Evolutionary conservation across 1,140 invertebrate genomes (phyloP).

Genomic region (Cyphomyrmex costatus): DNA sequence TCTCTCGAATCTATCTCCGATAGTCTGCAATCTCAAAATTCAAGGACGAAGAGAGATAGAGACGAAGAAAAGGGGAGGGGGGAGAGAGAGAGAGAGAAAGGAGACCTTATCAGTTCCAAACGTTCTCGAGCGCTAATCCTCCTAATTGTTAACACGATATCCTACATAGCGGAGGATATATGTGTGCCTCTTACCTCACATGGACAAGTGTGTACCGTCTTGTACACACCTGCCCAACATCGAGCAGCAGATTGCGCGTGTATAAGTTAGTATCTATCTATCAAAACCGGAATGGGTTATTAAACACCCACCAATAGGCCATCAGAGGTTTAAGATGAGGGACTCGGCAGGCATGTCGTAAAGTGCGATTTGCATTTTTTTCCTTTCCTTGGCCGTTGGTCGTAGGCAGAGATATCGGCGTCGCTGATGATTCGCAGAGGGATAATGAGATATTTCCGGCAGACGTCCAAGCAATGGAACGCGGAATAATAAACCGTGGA

Average conservation of each 20-base stretch:
- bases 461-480: slow-evolving; percentile 3
- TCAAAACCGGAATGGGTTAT: slow-evolving; percentile 76
- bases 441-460: slow-evolving; percentile 23
- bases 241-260: background rate
- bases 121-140: slow-evolving; percentile 80
- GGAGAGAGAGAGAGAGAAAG: slow-evolving; percentile 32
- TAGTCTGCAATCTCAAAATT: slow-evolving; percentile 64
- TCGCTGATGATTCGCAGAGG: background rate
- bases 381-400: background rate
- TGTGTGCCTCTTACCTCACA: slow-evolving; percentile 40
- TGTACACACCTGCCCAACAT: slow-evolving; percentile 19
- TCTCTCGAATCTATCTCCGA: slow-evolving; percentile 60
- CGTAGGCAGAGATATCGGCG: slow-evolving; percentile 33
- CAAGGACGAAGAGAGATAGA: slow-evolving; percentile 56
- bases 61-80: slow-evolving; percentile 45
- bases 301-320: slow-evolving; percentile 70
- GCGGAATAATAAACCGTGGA: slow-evolving; percentile 21
- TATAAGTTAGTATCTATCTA: slow-evolving; percentile 31
- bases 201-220: background rate
- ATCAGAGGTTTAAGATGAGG: slow-evolving; percentile 5
- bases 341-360: slow-evolving; percentile 21
- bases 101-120: slow-evolving; percentile 78
- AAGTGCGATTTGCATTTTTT: slow-evolving; percentile 47
- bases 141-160: slow-evolving; percentile 84
- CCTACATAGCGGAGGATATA: slow-evolving; percentile 68